phyloP scores from a whole-genome alignment of 1,140 invertebrate genomes.

The Diachasmimorpha longicaudata region DNA sequence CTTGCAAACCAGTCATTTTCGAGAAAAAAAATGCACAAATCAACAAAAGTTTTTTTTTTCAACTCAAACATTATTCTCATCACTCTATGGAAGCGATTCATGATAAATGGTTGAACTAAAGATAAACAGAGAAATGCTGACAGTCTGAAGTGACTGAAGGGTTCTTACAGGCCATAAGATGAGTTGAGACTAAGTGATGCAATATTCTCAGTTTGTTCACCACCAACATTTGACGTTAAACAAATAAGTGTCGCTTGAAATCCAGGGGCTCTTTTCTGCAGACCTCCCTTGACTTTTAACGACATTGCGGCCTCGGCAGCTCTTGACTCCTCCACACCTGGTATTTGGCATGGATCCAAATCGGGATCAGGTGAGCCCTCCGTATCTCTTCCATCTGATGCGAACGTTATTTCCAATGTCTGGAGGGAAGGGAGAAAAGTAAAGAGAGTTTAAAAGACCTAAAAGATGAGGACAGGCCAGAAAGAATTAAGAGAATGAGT shows the following conservation, averaged over 20 bases:
- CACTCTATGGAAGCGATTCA: neutral
- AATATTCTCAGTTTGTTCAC: conserved; percentile 81
- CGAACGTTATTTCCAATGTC: conserved; percentile 87
- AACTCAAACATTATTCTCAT: neutral
- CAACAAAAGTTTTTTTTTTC: neutral
- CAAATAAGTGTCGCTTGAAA: conserved; percentile 97
- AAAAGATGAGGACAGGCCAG: neutral
- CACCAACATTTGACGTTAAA: conserved; percentile 82
- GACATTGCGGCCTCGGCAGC: conserved; percentile 37
- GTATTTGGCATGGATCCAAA: conserved; percentile 67
- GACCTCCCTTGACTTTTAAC: conserved; percentile 77
- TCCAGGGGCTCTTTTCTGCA: conserved; percentile 82
- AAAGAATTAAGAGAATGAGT: neutral
- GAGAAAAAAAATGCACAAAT: too few species aligned
- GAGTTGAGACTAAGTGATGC: conserved; percentile 93
- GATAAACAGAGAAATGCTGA: conserved; percentile 33
- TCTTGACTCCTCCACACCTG: conserved; percentile 61
- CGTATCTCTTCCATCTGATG: conserved; percentile 82
- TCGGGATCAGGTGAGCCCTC: conserved; percentile 81
- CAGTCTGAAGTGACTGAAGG: conserved; percentile 18
- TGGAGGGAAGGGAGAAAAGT: conserved; percentile 47
- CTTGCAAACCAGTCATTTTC: too few species aligned
- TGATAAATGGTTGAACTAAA: neutral
- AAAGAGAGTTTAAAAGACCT: neutral
- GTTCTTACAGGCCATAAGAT: conserved; percentile 93